Percentiles rank a stretch among this genome's conserved stretches.
These are phyloP conservation scores for Aelia acuminata DNA, from an alignment of 2,888 invertebrate species.

Conservation along the genomic window DNA sequence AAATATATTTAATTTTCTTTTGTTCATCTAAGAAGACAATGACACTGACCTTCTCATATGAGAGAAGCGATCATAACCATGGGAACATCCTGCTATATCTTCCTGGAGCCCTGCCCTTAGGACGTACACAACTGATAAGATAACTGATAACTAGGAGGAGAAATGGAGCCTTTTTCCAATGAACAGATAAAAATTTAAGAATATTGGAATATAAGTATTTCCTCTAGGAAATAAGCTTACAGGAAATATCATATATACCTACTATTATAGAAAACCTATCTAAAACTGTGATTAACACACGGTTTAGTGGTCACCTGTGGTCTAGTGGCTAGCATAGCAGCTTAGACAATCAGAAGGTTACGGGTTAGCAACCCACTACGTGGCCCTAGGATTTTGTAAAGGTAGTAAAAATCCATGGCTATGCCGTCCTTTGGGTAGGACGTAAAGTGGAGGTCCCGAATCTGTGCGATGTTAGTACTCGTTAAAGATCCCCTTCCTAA, in stretches of 20 bases:
- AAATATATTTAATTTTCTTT: background rate
- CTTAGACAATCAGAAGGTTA: too few species aligned
- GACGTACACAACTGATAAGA: conserved; percentile 14
- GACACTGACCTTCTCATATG: conserved; percentile 6
- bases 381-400: too few species aligned
- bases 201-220: background rate
- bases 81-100: conserved; percentile 40
- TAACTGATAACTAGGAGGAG: background rate
- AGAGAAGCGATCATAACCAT: background rate
- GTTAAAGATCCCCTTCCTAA: too few species aligned
- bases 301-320: too few species aligned
- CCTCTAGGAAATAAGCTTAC: background rate
- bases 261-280: too few species aligned
- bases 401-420: too few species aligned
- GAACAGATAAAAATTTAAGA: background rate
- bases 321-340: too few species aligned
- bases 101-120: background rate
- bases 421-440: too few species aligned
- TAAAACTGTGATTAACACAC: too few species aligned
- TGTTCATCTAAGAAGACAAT: background rate
- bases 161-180: conserved; percentile 10
- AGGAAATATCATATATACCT: background rate
- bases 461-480: too few species aligned
- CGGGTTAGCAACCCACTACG: too few species aligned
- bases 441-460: too few species aligned